Conservation (phyloP, 2,888 invertebrate species). For the Pseudococcus jackbeardsleyi region DNA sequence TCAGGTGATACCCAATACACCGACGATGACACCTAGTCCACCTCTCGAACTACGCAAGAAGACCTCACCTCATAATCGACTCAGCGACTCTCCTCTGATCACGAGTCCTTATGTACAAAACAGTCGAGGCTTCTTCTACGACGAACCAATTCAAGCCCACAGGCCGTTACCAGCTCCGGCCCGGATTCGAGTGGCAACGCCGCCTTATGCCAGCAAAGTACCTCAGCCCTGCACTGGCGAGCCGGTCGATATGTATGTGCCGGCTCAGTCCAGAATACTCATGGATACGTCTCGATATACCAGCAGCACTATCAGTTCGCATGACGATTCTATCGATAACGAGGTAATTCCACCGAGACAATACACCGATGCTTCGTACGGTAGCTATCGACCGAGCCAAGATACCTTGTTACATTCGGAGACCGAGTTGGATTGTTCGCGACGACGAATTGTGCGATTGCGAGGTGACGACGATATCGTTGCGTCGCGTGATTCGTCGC, state of each 20-base stretch:
- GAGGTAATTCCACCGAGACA: background rate
- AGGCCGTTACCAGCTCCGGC: constrained; percentile 70
- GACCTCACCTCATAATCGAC: constrained; percentile 75
- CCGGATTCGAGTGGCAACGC: constrained; percentile 72
- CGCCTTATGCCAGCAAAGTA: constrained; percentile 83
- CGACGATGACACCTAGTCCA: constrained; percentile 64
- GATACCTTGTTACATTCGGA: background rate
- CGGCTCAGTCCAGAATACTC: constrained; percentile 50
- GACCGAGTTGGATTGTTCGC: constrained; percentile 55
- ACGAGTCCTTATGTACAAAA: constrained; percentile 74
- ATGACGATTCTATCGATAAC: constrained; percentile 51
- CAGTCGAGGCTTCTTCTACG: constrained; percentile 69
- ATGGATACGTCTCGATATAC: constrained; percentile 37
- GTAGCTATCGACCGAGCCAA: background rate
- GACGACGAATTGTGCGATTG: constrained; percentile 4
- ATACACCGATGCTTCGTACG: constrained; percentile 40
- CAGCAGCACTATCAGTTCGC: constrained; percentile 2
- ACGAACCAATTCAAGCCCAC: constrained; percentile 70
- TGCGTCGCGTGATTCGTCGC: constrained; percentile 42
- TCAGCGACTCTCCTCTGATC: constrained; percentile 71
- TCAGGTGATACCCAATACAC: background rate
- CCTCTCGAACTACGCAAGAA: constrained; percentile 66
- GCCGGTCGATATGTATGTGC: constrained; percentile 56
- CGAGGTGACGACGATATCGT: constrained; percentile 1
- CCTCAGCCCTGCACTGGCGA: constrained; percentile 74